Evolutionary conservation across 2,888 invertebrate genomes (phyloP).

Genomic region (Limnephilus auricula): DNA sequence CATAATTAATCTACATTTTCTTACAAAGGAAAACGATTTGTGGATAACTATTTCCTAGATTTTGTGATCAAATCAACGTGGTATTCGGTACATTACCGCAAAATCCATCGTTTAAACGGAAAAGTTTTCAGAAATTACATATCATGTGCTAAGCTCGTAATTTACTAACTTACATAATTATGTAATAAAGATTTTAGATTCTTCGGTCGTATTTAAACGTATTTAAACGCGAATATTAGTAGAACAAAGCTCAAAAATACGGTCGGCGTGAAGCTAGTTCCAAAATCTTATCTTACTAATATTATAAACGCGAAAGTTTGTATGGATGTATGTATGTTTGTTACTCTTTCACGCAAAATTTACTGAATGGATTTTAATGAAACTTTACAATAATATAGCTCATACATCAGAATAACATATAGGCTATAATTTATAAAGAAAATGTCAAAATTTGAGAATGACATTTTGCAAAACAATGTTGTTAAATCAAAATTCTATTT

Average conservation of each 20-base stretch:
- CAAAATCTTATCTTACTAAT: too few species aligned
- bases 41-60: not conserved
- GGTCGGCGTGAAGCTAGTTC: not conserved
- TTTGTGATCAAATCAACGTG: not conserved
- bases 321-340: too few species aligned
- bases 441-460: too few species aligned
- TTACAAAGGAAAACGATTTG: not conserved
- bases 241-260: not conserved
- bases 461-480: too few species aligned
- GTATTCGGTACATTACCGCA: not conserved
- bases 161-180: constrained; percentile 43
- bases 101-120: constrained; percentile 35
- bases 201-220: not conserved
- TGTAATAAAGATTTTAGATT: not conserved
- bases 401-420: too few species aligned
- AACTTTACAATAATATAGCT: too few species aligned
- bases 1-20: not conserved
- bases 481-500: too few species aligned
- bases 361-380: too few species aligned
- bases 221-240: constrained; percentile 2
- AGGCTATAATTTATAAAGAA: too few species aligned
- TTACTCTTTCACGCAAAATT: too few species aligned
- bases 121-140: constrained; percentile 34
- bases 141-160: constrained; percentile 11
- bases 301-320: too few species aligned